Conservation (phyloP, 2,113 vertebrate genomes). For the Heterocephalus glaber region DNA sequence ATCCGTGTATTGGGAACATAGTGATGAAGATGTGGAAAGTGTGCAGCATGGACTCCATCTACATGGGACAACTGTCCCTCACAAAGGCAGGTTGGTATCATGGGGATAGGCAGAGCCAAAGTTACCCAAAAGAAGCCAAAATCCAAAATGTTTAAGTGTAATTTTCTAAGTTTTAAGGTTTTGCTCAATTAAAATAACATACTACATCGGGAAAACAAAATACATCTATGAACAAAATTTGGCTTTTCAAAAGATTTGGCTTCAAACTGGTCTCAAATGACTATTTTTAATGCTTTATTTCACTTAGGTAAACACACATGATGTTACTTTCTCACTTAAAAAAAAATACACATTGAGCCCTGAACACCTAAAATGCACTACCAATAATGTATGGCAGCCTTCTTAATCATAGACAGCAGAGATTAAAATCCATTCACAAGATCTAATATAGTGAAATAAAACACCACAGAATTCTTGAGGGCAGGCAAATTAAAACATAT, state of each 20-base stretch:
- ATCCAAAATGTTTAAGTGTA: neutral
- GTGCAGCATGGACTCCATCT: neutral
- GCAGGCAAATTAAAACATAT: neutral
- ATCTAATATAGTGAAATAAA: neutral
- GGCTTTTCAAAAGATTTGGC: neutral
- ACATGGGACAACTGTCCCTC: neutral
- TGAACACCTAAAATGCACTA: neutral
- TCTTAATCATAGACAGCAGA: neutral
- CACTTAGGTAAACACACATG: neutral
- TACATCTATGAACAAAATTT: neutral
- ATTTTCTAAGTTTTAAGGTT: neutral
- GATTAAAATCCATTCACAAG: neutral
- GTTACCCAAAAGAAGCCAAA: neutral
- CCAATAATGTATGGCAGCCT: neutral
- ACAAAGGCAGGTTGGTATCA: neutral
- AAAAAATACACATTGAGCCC: no score
- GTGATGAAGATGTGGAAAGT: no score
- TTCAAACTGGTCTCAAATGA: neutral
- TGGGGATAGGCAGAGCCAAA: no score
- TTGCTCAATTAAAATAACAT: neutral
- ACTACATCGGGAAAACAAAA: neutral
- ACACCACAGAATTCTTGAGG: neutral
- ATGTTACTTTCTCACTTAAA: neutral
- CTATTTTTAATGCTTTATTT: neutral
- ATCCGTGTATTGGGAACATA: neutral